phyloP scores from a whole-genome alignment of 2,797 vertebrate species.

The Arnoldichthys spilopterus region DNA sequence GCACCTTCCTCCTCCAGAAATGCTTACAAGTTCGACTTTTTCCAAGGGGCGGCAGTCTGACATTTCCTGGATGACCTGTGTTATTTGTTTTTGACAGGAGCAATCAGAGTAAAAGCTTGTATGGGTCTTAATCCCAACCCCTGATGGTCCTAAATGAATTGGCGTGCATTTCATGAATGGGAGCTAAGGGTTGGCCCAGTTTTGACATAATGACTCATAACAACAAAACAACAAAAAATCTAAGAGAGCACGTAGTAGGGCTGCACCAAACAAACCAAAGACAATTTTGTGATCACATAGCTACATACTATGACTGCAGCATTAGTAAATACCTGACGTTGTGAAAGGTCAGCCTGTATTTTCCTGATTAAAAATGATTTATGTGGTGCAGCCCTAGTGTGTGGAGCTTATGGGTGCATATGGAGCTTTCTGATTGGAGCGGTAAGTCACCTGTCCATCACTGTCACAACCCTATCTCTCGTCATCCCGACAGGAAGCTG shows the following conservation, averaged over 20 bases:
- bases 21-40: neutral
- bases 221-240: neutral
- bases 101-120: constrained; percentile 2
- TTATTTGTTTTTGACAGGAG: neutral
- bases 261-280: no score
- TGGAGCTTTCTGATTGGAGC: neutral
- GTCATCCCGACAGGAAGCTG: neutral
- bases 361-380: no score
- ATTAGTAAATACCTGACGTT: no score
- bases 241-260: no score
- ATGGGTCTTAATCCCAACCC: neutral
- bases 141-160: neutral
- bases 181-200: neutral
- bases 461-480: neutral
- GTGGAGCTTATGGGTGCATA: neutral
- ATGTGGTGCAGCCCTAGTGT: neutral
- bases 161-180: constrained; percentile 4
- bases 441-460: neutral
- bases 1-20: neutral
- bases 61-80: neutral
- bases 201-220: neutral
- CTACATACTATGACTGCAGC: no score
- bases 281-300: no score
- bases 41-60: neutral
- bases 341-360: no score